These are phyloP conservation scores for Lepidochitona cinerea DNA, from an alignment of 2,888 invertebrate species.

Conservation along the genomic window DNA sequence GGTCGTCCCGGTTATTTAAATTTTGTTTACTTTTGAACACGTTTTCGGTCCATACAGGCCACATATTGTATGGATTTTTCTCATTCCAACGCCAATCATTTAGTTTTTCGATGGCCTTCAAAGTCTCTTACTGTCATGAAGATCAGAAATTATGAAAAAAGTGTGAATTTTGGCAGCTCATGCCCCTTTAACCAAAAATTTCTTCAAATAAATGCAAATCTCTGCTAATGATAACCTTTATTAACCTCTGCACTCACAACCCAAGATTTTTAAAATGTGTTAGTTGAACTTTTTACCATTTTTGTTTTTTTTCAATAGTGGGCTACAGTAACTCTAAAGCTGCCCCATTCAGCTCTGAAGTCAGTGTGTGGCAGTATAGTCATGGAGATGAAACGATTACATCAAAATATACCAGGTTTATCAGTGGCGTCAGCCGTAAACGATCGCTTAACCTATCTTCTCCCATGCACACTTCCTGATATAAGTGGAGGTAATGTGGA, in stretches of 20 bases:
- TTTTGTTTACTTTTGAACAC: too few species aligned
- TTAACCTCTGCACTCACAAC: too few species aligned
- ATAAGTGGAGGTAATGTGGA: conserved; percentile 63
- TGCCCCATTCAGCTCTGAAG: conserved; percentile 85
- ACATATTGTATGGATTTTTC: too few species aligned
- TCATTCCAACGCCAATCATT: too few species aligned
- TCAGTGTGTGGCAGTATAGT: conserved; percentile 85
- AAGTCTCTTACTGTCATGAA: too few species aligned
- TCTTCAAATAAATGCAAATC: background rate
- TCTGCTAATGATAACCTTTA: too few species aligned
- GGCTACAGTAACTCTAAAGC: conserved; percentile 88
- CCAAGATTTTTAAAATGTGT: background rate
- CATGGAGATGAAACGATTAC: conserved; percentile 84
- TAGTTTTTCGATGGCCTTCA: too few species aligned
- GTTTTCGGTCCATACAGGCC: too few species aligned
- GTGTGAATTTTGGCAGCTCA: too few species aligned
- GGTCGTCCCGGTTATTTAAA: too few species aligned
- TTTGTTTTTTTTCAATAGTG: conserved; percentile 76
- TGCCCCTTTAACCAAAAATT: too few species aligned
- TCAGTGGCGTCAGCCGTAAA: conserved; percentile 91
- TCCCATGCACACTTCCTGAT: conserved; percentile 49
- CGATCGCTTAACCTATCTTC: conserved; percentile 77
- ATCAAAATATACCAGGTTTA: conserved; percentile 82
- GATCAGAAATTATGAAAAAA: too few species aligned
- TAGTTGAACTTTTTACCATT: background rate